These are phyloP conservation scores for Gobio gobio DNA, from an alignment of 2,113 vertebrate species.

Conservation along the genomic window DNA sequence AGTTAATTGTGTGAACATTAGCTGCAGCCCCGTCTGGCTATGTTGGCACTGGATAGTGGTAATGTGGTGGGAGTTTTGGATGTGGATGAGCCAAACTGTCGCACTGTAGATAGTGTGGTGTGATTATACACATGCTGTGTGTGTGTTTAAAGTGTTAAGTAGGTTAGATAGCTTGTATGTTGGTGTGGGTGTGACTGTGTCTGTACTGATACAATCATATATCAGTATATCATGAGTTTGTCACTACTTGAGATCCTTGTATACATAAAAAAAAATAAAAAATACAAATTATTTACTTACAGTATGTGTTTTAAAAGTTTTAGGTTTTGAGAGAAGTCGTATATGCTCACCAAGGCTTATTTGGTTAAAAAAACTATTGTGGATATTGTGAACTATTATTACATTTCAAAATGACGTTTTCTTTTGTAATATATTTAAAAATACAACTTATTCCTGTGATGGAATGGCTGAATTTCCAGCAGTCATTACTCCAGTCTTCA, in stretches of 20 bases:
- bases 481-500: background rate
- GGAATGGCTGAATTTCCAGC: background rate
- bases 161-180: background rate
- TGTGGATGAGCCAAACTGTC: conserved; percentile 54
- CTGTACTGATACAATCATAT: background rate
- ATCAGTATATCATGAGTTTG: background rate
- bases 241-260: background rate
- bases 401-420: too few relatives aligned
- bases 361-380: too few relatives aligned
- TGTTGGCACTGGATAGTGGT: conserved; percentile 52
- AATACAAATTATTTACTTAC: too few relatives aligned
- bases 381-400: too few relatives aligned
- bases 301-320: too few relatives aligned
- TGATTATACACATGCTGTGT: conserved; percentile 64
- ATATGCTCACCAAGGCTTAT: too few relatives aligned
- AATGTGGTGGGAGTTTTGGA: conserved; percentile 43
- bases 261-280: too few relatives aligned
- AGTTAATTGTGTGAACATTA: conserved; percentile 67
- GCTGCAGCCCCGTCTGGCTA: conserved; percentile 52
- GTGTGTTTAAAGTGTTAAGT: background rate
- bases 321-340: too few relatives aligned
- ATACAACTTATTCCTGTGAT: too few relatives aligned
- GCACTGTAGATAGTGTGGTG: conserved; percentile 59
- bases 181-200: background rate
- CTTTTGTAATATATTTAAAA: too few relatives aligned